These are phyloP conservation scores for Drosophila novamexicana DNA, from an alignment of 1,140 invertebrate genomes.

Conservation along the genomic window DNA sequence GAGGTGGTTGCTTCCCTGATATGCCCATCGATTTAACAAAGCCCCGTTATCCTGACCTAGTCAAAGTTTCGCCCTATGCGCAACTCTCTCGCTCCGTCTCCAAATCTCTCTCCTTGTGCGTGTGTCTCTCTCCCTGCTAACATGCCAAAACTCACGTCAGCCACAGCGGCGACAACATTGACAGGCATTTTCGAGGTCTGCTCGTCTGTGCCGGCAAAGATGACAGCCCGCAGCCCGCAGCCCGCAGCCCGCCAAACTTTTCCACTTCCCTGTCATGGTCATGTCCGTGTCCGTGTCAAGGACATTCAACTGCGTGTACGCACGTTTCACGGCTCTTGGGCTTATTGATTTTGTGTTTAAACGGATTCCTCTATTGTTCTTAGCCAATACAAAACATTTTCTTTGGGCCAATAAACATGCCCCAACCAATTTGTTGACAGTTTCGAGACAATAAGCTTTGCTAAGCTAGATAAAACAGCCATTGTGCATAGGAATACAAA, in stretches of 20 bases:
- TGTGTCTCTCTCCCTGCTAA: background rate
- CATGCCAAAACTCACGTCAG: slow-evolving; percentile 60
- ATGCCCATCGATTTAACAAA: slow-evolving; percentile 72
- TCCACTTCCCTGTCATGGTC: slow-evolving; percentile 6
- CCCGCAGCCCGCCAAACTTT: background rate
- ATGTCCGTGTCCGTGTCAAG: slow-evolving; percentile 48
- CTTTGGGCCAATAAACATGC: background rate
- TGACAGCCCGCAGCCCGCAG: slow-evolving; percentile 2
- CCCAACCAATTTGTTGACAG: background rate
- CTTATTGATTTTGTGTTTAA: slow-evolving; percentile 55
- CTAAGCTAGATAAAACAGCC: too few relatives aligned
- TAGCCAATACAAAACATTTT: background rate
- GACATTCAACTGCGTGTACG: slow-evolving; percentile 58
- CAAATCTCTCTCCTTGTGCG: background rate
- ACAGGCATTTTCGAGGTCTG: slow-evolving; percentile 9
- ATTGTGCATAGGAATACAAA: too few relatives aligned
- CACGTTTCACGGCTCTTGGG: slow-evolving; percentile 27
- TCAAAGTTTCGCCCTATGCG: slow-evolving; percentile 47
- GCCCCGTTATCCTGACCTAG: slow-evolving; percentile 66
- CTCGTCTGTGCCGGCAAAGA: slow-evolving; percentile 24
- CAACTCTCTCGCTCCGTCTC: slow-evolving; percentile 25
- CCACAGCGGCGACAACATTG: slow-evolving; percentile 17
- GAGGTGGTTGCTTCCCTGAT: slow-evolving; percentile 28
- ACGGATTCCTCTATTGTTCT: slow-evolving; percentile 26
- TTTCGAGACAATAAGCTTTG: background rate